Percentiles rank a stretch among this genome's conserved stretches.
Evolutionary conservation across 2,888 invertebrate genomes (phyloP).

Genomic region (Tryphoninae sp.): DNA sequence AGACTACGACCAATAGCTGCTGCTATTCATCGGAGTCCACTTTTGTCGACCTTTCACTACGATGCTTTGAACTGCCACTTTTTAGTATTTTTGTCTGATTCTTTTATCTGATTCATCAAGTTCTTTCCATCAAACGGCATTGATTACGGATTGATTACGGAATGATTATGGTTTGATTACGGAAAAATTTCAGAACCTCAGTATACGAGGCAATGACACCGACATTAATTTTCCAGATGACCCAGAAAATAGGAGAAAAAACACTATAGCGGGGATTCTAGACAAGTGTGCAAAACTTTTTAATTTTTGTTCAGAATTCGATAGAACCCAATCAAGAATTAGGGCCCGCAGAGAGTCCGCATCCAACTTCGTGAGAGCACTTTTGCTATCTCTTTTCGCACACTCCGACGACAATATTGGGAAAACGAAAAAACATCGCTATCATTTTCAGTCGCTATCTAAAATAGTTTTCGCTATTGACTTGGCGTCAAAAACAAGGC

Average conservation of each 20-base stretch:
- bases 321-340: slow-evolving; percentile 43
- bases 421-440: slow-evolving; percentile 73
- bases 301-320: slow-evolving; percentile 33
- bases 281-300: slow-evolving; percentile 11
- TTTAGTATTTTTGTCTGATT: too few species aligned
- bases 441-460: slow-evolving; percentile 69
- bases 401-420: slow-evolving; percentile 33
- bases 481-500: slow-evolving; percentile 45
- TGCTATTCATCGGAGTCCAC: too few species aligned
- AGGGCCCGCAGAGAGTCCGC: slow-evolving; percentile 4
- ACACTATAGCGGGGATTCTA: neutral
- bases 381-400: neutral
- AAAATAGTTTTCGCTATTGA: slow-evolving; percentile 76
- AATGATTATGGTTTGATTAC: too few species aligned
- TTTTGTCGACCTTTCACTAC: too few species aligned
- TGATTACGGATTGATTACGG: too few species aligned
- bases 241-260: neutral
- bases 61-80: too few species aligned
- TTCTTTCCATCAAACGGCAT: too few species aligned
- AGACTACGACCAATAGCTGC: too few species aligned
- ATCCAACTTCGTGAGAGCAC: neutral
- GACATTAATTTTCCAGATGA: neutral
- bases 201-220: too few species aligned
- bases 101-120: too few species aligned
- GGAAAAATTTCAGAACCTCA: too few species aligned